Conservation (phyloP, 2,113 vertebrate genomes). For the Passer montanus region DNA sequence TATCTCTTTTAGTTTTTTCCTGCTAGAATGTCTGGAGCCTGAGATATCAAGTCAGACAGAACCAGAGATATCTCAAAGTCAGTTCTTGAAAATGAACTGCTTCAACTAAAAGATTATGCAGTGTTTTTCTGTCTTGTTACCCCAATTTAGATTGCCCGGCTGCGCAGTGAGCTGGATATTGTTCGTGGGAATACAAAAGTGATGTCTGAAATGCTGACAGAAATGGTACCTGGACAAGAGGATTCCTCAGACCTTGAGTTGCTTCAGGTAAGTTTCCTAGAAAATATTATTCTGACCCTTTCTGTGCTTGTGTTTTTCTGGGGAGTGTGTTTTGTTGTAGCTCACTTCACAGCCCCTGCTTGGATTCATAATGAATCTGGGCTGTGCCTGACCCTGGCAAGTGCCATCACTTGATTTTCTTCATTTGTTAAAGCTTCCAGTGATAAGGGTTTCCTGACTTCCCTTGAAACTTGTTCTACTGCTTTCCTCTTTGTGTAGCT, state of each 20-base stretch:
- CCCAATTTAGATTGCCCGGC: constrained; percentile 84
- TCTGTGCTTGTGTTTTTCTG: neutral
- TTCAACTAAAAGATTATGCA: neutral
- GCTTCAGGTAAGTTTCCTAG: constrained; percentile 80
- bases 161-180: constrained; percentile 94
- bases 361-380: neutral
- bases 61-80: neutral
- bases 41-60: constrained; percentile 9
- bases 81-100: neutral
- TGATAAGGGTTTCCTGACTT: neutral
- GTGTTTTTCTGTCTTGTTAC: neutral
- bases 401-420: neutral
- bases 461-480: neutral
- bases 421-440: neutral
- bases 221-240: constrained; percentile 97
- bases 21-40: neutral
- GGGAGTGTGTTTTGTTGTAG: neutral
- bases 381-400: neutral
- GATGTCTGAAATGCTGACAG: constrained; percentile 99
- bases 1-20: neutral
- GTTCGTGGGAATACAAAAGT: constrained; percentile 98
- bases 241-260: constrained; percentile 95
- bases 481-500: neutral
- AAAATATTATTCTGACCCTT: neutral
- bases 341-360: neutral